Percentiles rank a stretch among this genome's conserved stretches.
phyloP scores from a whole-genome alignment of 2,113 vertebrate genomes.

The Aramus guarauna region DNA sequence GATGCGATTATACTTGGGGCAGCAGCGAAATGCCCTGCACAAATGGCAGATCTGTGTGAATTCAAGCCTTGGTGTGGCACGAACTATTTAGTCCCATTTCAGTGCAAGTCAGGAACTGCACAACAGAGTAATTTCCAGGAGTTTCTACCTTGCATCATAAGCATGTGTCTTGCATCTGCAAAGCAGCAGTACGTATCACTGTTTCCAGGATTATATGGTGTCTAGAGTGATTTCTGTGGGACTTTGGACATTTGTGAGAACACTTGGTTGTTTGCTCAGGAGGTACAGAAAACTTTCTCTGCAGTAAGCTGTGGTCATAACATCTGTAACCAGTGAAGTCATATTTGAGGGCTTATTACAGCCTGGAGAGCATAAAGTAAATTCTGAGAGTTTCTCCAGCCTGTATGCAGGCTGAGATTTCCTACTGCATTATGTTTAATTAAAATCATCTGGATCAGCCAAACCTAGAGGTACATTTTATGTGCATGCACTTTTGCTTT shows the following conservation, averaged over 20 bases:
- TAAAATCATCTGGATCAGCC: neutral
- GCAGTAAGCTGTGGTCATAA: neutral
- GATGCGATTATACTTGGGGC: neutral
- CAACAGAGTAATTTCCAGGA: neutral
- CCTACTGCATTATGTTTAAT: neutral
- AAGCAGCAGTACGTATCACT: neutral
- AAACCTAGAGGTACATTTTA: neutral
- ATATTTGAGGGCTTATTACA: neutral
- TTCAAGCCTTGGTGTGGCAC: neutral
- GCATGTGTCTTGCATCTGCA: neutral
- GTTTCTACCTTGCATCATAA: neutral
- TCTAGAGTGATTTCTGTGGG: neutral
- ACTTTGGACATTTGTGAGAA: neutral
- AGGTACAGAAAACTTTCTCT: neutral
- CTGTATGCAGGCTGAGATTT: neutral
- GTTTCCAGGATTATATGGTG: neutral
- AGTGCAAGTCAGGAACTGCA: neutral
- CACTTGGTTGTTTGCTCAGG: neutral
- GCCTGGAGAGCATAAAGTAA: neutral
- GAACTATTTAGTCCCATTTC: neutral
- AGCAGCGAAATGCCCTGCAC: neutral
- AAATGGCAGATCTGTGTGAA: neutral
- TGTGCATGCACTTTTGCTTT: neutral
- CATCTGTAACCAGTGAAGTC: neutral
- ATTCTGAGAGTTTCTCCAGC: neutral